Conservation (phyloP, 2,113 vertebrate species). For the Paramormyrops kingsleyae region DNA sequence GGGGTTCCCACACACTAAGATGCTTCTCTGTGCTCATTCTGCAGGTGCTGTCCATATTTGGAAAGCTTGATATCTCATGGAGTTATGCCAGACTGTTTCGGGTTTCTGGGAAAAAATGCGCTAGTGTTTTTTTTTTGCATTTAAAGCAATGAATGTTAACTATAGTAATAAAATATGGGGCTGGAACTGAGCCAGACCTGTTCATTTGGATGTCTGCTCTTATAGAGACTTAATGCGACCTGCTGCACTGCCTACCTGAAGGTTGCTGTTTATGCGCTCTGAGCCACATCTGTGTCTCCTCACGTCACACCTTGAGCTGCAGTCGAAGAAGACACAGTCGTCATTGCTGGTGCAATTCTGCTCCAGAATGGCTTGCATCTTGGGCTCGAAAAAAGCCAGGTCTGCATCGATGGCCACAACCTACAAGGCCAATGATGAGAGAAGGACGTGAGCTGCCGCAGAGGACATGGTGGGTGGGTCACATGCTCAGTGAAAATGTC, state of each 20-base stretch:
- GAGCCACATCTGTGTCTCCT: slow-evolving; percentile 66
- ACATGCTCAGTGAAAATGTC: neutral
- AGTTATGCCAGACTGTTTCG: neutral
- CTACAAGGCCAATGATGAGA: slow-evolving; percentile 50
- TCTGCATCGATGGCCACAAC: slow-evolving; percentile 96
- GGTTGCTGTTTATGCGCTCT: slow-evolving; percentile 79
- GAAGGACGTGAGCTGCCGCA: neutral
- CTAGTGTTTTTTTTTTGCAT: neutral
- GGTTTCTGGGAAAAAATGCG: neutral
- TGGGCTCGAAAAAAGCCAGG: slow-evolving; percentile 98
- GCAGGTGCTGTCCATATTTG: neutral
- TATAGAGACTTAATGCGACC: neutral
- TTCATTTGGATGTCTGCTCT: neutral
- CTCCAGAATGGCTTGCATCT: slow-evolving; percentile 89
- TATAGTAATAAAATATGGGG: neutral
- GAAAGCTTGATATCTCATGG: neutral
- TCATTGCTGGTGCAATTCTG: slow-evolving; percentile 87
- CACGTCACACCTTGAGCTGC: slow-evolving; percentile 78
- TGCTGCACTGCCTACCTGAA: slow-evolving; percentile 65
- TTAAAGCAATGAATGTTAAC: neutral
- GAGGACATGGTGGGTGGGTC: neutral
- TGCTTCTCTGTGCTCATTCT: neutral
- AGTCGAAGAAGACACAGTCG: slow-evolving; percentile 97
- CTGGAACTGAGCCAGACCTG: neutral
- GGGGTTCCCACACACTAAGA: neutral